Conservation (phyloP, 2,797 vertebrate species). For the Varecia variegata region DNA sequence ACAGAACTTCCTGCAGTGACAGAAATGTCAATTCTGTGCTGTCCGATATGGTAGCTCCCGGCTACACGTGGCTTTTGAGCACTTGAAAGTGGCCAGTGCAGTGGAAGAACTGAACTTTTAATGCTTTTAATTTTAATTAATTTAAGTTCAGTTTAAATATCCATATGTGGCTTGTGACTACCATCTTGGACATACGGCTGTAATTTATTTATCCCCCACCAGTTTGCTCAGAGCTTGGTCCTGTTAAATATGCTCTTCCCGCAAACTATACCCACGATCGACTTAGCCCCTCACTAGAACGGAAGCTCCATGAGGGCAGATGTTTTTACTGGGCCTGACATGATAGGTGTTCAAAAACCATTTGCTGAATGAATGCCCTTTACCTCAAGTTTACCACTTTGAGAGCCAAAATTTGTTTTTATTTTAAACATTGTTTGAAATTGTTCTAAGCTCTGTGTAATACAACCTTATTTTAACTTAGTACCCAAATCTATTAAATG, state of each 20-base stretch:
- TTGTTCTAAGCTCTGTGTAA: background rate
- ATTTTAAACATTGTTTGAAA: constrained; percentile 34
- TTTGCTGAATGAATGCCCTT: background rate
- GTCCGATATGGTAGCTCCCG: background rate
- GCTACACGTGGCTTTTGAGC: background rate
- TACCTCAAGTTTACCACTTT: background rate
- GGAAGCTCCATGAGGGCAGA: background rate
- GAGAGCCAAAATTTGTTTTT: constrained; percentile 17
- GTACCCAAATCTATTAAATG: background rate
- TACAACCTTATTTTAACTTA: constrained; percentile 22
- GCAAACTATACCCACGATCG: background rate
- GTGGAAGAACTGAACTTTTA: background rate
- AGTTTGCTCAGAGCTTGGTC: background rate
- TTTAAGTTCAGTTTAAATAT: background rate
- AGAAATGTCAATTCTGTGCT: accelerated
- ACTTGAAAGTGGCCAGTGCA: background rate
- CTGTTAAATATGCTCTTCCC: background rate
- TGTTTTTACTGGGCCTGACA: background rate
- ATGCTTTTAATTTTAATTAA: background rate
- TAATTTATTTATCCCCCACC: background rate
- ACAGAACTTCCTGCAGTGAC: background rate
- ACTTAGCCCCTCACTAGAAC: background rate
- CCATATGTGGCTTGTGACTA: background rate
- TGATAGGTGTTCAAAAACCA: background rate
- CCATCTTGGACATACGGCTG: background rate